Evolutionary conservation across 2,797 vertebrate species (phyloP), one percentile per base, ranked within the genome.

Genomic region (Pseudomugil gertrudae): DNA sequence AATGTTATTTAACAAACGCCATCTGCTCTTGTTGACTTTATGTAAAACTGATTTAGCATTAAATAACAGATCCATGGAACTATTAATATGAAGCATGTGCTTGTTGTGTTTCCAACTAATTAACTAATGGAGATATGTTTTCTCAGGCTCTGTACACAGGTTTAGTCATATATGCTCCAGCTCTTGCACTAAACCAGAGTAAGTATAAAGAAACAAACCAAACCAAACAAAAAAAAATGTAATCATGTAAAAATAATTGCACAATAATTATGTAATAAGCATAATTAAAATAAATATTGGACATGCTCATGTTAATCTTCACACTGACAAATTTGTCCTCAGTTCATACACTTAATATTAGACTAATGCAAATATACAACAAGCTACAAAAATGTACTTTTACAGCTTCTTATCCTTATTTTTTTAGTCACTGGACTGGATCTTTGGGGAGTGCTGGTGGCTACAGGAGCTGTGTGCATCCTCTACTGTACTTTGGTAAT

Each of bases 121-220:
- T 68, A 85, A 63, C 81, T 94, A 92, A 94, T 93, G 83, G 85
- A 21, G 24, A 15, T 19, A 30, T 89, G 55, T 81, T 17, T 66
- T 59, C 63, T 65, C 77, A 95, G 94, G 81, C 50, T 47, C 82
- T 95, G 63, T 95, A 95, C 88, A 95, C 94, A 0, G 94, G 94
- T 17, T 81, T 95, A 88, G 94, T 95, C 57, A 94, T 95, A 71
- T 95, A 94, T 24, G 94, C 94, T 30, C 94, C 94, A 43, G 94
- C 94, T 61, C 91, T 95, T 9, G 94, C 94, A 40, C 76, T 95
- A 21, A 95, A 95, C 83, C 94, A 95, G 85, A 94, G 94, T 95
- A 90, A 92, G 94, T 87, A 21, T 13, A 17, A 69, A 40, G n/a
- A 43, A 6, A 19, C 17, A 6, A 40, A 40, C 8, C 19, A 6